A percentile compares a stretch with the other conserved stretches of the same genome.
Conservation (phyloP, 2,113 vertebrate species). For the Smithornis capensis region DNA sequence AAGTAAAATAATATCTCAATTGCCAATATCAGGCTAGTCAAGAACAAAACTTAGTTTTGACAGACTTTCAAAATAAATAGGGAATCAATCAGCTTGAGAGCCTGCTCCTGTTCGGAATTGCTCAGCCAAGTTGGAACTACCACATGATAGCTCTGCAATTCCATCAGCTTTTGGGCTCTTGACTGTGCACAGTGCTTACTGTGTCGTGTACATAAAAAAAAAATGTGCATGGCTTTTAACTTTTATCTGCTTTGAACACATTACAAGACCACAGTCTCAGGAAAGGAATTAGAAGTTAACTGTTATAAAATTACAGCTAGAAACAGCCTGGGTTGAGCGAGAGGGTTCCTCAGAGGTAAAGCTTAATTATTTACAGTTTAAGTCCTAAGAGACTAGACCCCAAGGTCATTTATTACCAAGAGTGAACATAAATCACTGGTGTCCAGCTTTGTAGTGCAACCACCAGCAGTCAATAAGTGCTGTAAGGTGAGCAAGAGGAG, state of each 20-base stretch:
- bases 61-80: neutral
- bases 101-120: neutral
- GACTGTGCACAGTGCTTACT: neutral
- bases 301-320: neutral
- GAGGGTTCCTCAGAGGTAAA: neutral
- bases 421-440: neutral
- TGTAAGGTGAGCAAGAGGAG: neutral
- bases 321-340: neutral
- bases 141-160: neutral
- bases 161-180: neutral
- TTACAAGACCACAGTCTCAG: neutral
- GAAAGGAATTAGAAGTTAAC: neutral
- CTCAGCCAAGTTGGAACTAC: neutral
- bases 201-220: neutral
- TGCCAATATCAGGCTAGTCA: neutral
- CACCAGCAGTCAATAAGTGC: neutral
- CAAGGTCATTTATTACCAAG: conserved; percentile 40
- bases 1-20: neutral
- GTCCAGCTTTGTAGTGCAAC: neutral
- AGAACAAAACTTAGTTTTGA: neutral
- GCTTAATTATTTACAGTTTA: conserved; percentile 65
- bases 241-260: neutral
- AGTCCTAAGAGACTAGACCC: neutral
- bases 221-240: neutral
- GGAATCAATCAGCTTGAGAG: neutral